phyloP scores from a whole-genome alignment of 2,797 vertebrate species.

The Euthynnus affinis region DNA sequence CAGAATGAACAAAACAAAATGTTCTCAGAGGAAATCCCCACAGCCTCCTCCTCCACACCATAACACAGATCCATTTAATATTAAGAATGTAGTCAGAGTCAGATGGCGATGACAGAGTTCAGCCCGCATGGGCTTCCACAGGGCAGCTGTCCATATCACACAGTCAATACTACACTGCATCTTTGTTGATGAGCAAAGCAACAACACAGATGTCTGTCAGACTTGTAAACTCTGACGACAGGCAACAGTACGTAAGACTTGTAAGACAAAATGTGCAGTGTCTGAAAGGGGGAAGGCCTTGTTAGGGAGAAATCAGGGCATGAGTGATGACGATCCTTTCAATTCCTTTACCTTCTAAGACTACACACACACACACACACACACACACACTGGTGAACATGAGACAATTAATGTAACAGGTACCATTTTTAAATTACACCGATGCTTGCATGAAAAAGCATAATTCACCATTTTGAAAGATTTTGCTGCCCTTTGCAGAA shows the following conservation, averaged over 20 bases:
- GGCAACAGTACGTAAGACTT: neutral
- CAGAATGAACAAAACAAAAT: constrained; percentile 54
- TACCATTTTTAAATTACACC: neutral
- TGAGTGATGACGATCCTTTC: neutral
- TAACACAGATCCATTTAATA: constrained; percentile 46
- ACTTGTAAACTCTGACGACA: constrained; percentile 17
- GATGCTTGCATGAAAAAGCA: neutral
- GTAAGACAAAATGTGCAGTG: constrained; percentile 13
- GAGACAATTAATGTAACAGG: neutral
- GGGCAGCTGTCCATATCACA: constrained; percentile 54
- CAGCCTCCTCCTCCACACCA: constrained; percentile 6
- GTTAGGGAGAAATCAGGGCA: neutral
- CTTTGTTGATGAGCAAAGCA: constrained; percentile 49
- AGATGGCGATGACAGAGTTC: constrained; percentile 34
- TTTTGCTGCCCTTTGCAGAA: no score
- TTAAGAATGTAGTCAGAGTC: constrained; percentile 34
- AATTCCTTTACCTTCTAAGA: neutral
- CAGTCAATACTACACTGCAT: constrained; percentile 49
- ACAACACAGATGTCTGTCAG: constrained; percentile 47
- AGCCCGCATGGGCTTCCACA: constrained; percentile 28
- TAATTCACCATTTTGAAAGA: no score
- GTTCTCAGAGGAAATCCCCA: constrained; percentile 47
- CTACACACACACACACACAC: neutral
- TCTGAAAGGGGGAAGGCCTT: neutral
- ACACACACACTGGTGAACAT: neutral